These are phyloP conservation scores for Limnephilus auricula DNA, from an alignment of 2,888 invertebrate species.

Conservation along the genomic window DNA sequence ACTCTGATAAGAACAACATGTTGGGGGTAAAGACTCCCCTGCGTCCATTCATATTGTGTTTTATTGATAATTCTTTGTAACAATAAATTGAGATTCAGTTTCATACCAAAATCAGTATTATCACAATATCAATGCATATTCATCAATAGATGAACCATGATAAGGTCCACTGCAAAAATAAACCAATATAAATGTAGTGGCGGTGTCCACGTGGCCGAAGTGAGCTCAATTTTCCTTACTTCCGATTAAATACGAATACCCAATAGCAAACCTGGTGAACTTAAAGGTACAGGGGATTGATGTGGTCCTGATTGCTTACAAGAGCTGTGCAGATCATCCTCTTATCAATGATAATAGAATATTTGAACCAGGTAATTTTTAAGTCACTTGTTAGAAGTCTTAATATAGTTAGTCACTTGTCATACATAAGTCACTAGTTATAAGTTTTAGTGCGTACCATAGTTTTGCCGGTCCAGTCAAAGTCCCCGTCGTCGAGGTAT, in stretches of 20 bases:
- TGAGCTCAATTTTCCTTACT: background rate
- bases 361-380: background rate
- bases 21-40: no score
- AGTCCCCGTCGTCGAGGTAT: constrained; percentile 93
- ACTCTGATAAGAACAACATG: no score
- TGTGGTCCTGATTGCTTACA: background rate
- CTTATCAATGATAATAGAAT: background rate
- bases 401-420: no score
- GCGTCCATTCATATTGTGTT: no score
- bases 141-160: background rate
- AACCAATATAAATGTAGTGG: no score
- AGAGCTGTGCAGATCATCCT: background rate
- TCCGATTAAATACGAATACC: background rate
- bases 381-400: no score
- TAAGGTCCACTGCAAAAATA: background rate
- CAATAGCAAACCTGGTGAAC: background rate
- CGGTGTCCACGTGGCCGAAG: background rate
- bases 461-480: constrained; percentile 96
- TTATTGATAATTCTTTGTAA: no score
- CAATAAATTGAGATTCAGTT: no score
- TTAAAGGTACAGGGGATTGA: background rate
- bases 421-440: background rate
- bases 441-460: constrained; percentile 74
- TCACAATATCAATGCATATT: background rate
- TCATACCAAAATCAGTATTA: no score